Evolutionary conservation across 2,113 vertebrate species (phyloP), one percentile per base, ranked within the genome.

Genomic region (Plestiodon gilberti): DNA sequence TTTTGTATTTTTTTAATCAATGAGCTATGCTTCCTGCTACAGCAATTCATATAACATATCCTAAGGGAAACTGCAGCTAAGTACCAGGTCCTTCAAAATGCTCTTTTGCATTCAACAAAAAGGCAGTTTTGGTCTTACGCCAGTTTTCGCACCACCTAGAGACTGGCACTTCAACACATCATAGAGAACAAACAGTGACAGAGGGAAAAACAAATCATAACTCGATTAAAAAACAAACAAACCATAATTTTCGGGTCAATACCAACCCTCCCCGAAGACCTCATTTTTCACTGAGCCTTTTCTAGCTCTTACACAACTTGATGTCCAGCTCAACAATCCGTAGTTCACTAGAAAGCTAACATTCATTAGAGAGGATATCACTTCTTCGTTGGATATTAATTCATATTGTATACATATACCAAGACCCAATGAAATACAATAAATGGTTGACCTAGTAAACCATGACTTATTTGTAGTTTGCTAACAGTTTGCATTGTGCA

Each of bases 71-170:
- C 1, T n/a, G 2, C 17, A 74, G 74, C 48, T 6, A 23, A 57
- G 78, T 75, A 85, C 6, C 23, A 74, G 61, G 18, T 81, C 52
- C 82, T 91, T 78, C 81, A 75, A 92, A 92, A 84, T 70, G 28
- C 65, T n/a, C 85, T 83, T n/a, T 81, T 71, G 35, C 76, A 20
- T 89, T 82, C 87, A 88, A 88, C 40, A 89, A 82, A 76, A n/a
- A 18, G 81, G 62, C 23, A 4, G 1, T 0, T 38, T 69, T 0
- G 0, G 0, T 84, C 59, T 85, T 73, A 43, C 61, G 8, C 55
- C 3, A 30, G 13, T 87, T 82, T 82, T 80, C 2, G 6, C 59
- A 43, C 17, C 28, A 79, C 8, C 3, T 6, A 9, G 30, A 88
- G 9, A 0, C 2, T 83, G 69, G 11, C 0, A 43, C 18, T 71